Percentiles rank a stretch among this genome's conserved stretches.
phyloP scores from a whole-genome alignment of 2,113 vertebrate genomes.

The Sterna hirundo region DNA sequence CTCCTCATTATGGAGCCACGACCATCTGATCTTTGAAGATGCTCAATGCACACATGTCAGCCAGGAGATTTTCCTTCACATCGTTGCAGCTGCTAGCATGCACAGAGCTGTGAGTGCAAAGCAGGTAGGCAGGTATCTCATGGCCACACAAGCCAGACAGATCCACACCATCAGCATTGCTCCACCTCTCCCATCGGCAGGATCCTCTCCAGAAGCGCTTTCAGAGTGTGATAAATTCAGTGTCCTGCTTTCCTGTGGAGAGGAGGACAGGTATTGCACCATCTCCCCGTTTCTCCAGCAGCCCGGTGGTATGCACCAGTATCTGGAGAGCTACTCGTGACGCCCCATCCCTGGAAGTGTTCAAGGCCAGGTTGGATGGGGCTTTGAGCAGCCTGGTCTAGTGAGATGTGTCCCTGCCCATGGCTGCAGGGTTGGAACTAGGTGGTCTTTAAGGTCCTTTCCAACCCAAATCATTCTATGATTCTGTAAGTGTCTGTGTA shows the following conservation, averaged over 20 bases:
- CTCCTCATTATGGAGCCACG: accelerated
- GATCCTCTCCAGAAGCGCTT: neutral
- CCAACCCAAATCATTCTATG: neutral
- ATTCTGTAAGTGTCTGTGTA: neutral
- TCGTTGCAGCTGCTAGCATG: neutral
- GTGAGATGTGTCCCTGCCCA: neutral
- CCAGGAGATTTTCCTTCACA: accelerated
- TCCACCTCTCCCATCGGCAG: neutral
- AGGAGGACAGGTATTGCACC: accelerated
- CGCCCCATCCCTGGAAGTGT: neutral
- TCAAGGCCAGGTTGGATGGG: neutral
- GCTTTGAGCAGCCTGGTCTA: neutral
- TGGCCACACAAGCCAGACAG: accelerated
- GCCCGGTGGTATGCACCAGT: neutral
- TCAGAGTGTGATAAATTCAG: accelerated
- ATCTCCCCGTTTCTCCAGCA: neutral
- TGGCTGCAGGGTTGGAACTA: neutral
- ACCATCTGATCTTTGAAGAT: accelerated
- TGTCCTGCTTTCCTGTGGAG: accelerated
- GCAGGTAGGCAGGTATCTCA: neutral
- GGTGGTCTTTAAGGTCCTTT: neutral
- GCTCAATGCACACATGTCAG: accelerated
- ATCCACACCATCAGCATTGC: accelerated
- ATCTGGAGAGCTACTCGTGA: neutral
- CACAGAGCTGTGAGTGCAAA: neutral